Percentiles rank a stretch among this genome's conserved stretches.
These are phyloP conservation scores for Pipra filicauda DNA, from an alignment of 2,113 vertebrate genomes.

Conservation along the genomic window DNA sequence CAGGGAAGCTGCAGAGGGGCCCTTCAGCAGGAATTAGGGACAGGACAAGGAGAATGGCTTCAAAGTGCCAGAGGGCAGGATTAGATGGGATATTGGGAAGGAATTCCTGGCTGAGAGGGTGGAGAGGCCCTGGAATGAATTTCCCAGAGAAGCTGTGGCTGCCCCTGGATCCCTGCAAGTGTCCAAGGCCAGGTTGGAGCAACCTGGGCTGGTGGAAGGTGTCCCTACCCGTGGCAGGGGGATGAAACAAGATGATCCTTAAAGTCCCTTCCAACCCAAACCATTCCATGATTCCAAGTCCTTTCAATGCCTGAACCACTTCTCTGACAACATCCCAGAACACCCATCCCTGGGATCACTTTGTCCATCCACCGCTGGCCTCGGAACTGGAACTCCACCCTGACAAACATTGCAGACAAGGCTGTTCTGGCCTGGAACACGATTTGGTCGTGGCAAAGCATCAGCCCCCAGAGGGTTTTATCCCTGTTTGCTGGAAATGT, in stretches of 20 bases:
- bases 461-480: not conserved
- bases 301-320: not conserved
- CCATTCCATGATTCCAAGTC: not conserved
- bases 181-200: accelerated
- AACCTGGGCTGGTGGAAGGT: accelerated
- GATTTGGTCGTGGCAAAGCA: not conserved
- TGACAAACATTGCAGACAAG: not conserved
- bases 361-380: not conserved
- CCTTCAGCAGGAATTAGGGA: not conserved
- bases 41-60: not conserved
- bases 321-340: not conserved
- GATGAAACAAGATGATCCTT: not conserved
- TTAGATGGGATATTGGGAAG: accelerated
- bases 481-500: not conserved
- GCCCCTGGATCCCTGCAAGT: not conserved
- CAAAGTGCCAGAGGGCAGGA: not conserved
- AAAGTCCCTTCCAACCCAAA: not conserved
- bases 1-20: not conserved
- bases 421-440: not conserved
- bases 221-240: not conserved
- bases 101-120: not conserved
- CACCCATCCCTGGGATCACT: not conserved
- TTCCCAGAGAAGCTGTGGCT: not conserved
- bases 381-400: not conserved
- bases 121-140: not conserved